These are phyloP conservation scores for Ethmia dodecea DNA, from an alignment of 2,888 invertebrate genomes.

Conservation along the genomic window DNA sequence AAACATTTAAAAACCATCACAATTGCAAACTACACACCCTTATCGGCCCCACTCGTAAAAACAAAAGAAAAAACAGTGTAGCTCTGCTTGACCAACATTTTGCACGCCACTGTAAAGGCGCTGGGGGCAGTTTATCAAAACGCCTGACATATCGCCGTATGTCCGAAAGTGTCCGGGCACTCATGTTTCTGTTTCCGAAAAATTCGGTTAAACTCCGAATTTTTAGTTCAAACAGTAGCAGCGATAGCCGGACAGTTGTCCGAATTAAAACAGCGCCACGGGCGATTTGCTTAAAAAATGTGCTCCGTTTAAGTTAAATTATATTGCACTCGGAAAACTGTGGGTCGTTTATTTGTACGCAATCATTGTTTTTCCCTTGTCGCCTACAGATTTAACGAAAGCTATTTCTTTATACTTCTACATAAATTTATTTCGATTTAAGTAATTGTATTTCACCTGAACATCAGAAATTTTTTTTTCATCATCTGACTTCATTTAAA, in stretches of 20 bases:
- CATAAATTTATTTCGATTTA: too few relatives aligned
- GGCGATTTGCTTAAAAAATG: conserved; percentile 33
- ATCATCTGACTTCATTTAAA: too few relatives aligned
- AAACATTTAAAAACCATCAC: too few relatives aligned
- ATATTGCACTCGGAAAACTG: conserved; percentile 4
- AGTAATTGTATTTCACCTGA: too few relatives aligned
- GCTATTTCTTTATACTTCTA: too few relatives aligned
- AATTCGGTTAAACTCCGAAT: conserved; percentile 16
- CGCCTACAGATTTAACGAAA: background rate
- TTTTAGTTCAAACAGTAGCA: conserved; percentile 36
- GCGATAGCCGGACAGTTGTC: conserved; percentile 40
- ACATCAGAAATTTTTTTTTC: too few relatives aligned
- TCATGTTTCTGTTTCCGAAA: conserved; percentile 27
- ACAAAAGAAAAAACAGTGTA: too few relatives aligned
- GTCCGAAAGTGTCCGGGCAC: conserved; percentile 24
- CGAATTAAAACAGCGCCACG: conserved; percentile 37
- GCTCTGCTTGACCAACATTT: conserved; percentile 1
- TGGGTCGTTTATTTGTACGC: conserved; percentile 3
- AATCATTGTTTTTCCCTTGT: conserved; percentile 7
- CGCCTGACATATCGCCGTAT: conserved; percentile 41
- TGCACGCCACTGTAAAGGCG: conserved; percentile 5
- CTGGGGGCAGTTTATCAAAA: conserved; percentile 42
- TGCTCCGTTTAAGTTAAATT: conserved; percentile 13
- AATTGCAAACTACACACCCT: too few relatives aligned
- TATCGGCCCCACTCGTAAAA: too few relatives aligned